Conservation (phyloP, 2,797 vertebrate genomes). For the Nothura maculosa region DNA sequence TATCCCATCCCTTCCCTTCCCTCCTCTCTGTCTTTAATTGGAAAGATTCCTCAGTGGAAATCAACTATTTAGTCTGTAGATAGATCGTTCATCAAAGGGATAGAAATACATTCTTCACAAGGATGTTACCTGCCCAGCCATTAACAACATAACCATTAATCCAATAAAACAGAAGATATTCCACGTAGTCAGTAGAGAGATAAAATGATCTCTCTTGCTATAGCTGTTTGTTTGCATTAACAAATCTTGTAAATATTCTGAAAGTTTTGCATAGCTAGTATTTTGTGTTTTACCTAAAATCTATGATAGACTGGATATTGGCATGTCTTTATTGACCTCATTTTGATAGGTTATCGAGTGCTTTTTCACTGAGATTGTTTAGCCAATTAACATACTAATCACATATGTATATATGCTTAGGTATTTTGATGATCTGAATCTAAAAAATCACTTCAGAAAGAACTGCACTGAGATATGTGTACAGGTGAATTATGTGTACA, state of each 20-base stretch:
- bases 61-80: slow-evolving; percentile 19
- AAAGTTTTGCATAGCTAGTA: slow-evolving; percentile 51
- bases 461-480: not conserved
- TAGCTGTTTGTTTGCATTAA: not conserved
- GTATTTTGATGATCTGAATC: not conserved
- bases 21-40: not conserved
- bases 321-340: not conserved
- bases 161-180: slow-evolving; percentile 50
- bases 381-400: not conserved
- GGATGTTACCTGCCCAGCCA: slow-evolving; percentile 7
- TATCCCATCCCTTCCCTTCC: no score
- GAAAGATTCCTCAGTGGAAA: slow-evolving; percentile 41
- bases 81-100: slow-evolving; percentile 27
- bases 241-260: slow-evolving; percentile 43
- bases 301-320: not conserved
- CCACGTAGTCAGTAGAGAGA: not conserved
- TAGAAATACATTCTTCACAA: slow-evolving; percentile 45
- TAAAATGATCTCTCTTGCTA: slow-evolving; percentile 57
- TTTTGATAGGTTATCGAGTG: not conserved
- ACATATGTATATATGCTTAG: not conserved
- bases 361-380: not conserved
- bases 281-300: slow-evolving; percentile 13
- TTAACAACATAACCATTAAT: slow-evolving; percentile 44
- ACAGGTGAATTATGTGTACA: not conserved
- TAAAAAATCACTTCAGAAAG: not conserved